Base-by-base conservation (phyloP, 2,113 vertebrate genomes). In the Caranx ignobilis region DNA sequence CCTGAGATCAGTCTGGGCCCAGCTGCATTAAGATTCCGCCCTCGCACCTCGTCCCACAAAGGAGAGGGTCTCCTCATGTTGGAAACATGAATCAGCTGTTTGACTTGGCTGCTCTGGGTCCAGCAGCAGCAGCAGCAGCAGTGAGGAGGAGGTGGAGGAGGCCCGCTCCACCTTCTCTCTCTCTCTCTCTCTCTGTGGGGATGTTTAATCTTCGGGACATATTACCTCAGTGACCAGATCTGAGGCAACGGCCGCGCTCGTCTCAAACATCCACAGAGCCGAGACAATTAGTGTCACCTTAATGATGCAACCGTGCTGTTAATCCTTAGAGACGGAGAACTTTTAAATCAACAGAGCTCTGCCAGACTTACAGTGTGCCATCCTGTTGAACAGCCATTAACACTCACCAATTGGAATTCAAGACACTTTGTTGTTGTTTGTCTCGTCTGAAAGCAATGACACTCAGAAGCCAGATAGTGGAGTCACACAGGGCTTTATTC, bases 221-320 rank as follows among this genome's bases (percentile, higher is more conserved):
- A 93, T 91, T 90, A 74, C 92, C 95, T 71, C 90, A 94, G 95
- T 89, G 91, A 95, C 94, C 81, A 94, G 48, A 84, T 89, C 94
- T 95, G 84, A 92, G 95, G 94, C 93, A 94, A 95, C 94, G 69
- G 73, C 65, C 8, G 79, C 18, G 41, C 68, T 61, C 56, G 80
- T 79, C 43, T 82, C 12, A 95, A 94, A 90, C 61, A 94, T 95
- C 90, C 92, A 72, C 67, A 71, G 79, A 16, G 59, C 66, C 16
- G 0, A 72, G 68, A 87, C 82, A 84, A 84, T 86, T 54, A 69
- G 62, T 88, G 90, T 88, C 81, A 55, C 61, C 77, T 63, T 89
- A 91, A 91, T 93, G 88, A 89, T 86, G 84, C 76, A 82, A 71
- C 81, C 85, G n/a, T 1, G 50, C 55, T 57, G 41, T 92, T 57